Base-by-base conservation (phyloP, 2,797 vertebrate genomes). In the Sebastolobus altivelis region DNA sequence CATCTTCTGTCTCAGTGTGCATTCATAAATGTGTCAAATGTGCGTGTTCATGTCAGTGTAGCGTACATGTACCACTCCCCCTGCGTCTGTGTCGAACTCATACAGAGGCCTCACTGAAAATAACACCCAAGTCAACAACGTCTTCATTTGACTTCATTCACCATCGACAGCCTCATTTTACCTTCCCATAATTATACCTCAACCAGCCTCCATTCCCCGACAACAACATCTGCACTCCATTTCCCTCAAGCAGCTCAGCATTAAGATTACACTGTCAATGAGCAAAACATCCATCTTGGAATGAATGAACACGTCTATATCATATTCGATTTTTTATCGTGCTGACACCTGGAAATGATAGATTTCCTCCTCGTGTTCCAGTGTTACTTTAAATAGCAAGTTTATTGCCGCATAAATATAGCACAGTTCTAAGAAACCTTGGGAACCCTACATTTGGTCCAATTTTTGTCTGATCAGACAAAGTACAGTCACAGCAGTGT, bases 151-250 rank as follows among this genome's bases (percentile, higher is more conserved):
- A 86, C 82, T 86, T 77, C 43, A 91, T 88, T 88, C 81, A 73
- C 73, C 77, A 70, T 88, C 90, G 84, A 77, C 87, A 83, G 87
- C 83, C 83, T 87, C 77, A 35, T 90, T 92, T 79, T 84, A 85
- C 85, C 84, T 83, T 72, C 71, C 87, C 87, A 88, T 92, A 93
- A 93, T 93, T 91, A 93, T 79, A 91, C 83, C 67, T 89, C 81
- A 40, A 82, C 77, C 83, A 82, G 65, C 67, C 81, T 83, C 71
- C 77, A 62, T 86, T 86, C 76, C 83, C n/a, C 59, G 71, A 77
- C 72, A 85, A 77, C 77, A 87, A 87, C 87, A 85, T 88, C 89
- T 91, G 86, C 86, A 66, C 69, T 68, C 54, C 75, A 77, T 89
- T 88, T 77, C 49, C 82, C 79, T 76, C 63, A 68, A 80, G 49